Base-by-base conservation (phyloP, 1,140 invertebrate species). In the Eriocheir sinensis region DNA sequence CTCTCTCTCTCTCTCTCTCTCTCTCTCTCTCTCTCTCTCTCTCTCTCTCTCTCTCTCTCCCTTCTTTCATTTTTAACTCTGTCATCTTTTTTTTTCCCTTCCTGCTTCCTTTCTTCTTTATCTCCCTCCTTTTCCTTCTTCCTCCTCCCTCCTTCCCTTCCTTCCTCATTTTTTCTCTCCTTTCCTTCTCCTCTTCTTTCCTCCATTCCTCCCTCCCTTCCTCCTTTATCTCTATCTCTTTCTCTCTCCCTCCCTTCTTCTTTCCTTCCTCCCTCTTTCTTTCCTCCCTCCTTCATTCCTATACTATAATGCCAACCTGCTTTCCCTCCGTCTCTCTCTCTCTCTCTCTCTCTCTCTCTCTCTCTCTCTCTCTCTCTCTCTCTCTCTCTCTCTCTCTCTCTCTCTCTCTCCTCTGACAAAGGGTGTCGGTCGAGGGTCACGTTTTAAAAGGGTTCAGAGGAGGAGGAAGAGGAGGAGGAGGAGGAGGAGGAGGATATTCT, bases 21-120 rank as follows among this genome's bases (percentile, higher is more conserved):
- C 83, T 86, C 83, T 86, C 83, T 86, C 83, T 86, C 81, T 88
- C 85, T 88, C 85, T 88, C 85, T 88, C 85, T 86, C 83, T 86
- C 83, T 86, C 83, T 86, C 83, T 86, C 83, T 86, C 85, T 86
- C 85, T 38, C 85, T 86, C 44, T 48, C 44, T 15, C 44, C 44
- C 44, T 15, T 6, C 44, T 8, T 72, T n/a, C 8, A 2, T n/a
- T n/a, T n/a, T n/a, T n/a, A n/a, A n/a, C n/a, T n/a, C n/a, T n/a
- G n/a, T n/a, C n/a, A n/a, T n/a, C 27, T n/a, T 34, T 38, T n/a
- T 72, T n/a, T 72, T n/a, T 72, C 83, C 36, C 83, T 72, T n/a
- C n/a, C 60, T 72, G 17, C 36, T 72, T 15, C 60, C n/a, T 15
- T n/a, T 72, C 60, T 72, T 72, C 60, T 0, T 72, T 17, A 72